A percentile compares a stretch with the other conserved stretches of the same genome.
phyloP scores from a whole-genome alignment of 2,888 invertebrate genomes.

The Pelosia muscerda region DNA sequence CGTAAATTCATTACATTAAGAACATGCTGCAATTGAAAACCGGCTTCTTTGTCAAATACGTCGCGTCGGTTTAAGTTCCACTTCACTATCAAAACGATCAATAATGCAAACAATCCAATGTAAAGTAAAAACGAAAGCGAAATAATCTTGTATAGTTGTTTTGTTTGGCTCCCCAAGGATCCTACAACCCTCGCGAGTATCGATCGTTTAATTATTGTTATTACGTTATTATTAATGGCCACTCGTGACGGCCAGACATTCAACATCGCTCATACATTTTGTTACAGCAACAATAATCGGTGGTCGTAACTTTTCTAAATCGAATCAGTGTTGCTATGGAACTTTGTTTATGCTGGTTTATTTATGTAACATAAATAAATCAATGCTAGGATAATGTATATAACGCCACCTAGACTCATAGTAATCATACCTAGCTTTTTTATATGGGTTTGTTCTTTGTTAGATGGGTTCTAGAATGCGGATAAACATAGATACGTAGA shows the following conservation, averaged over 20 bases:
- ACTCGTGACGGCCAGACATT: slow-evolving; percentile 21
- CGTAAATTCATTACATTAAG: too few relatives aligned
- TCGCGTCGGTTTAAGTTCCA: too few relatives aligned
- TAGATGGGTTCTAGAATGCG: too few relatives aligned
- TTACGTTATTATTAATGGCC: slow-evolving; percentile 32
- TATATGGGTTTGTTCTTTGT: too few relatives aligned
- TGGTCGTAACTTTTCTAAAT: background rate
- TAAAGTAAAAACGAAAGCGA: slow-evolving; percentile 19
- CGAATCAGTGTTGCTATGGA: background rate
- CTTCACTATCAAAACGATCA: background rate
- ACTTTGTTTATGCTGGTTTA: background rate
- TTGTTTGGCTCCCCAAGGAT: slow-evolving; percentile 31
- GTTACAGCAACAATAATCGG: background rate
- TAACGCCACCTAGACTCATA: too few relatives aligned
- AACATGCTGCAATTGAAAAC: background rate
- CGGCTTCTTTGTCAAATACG: background rate
- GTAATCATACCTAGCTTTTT: too few relatives aligned
- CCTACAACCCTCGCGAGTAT: slow-evolving; percentile 40
- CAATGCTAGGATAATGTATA: too few relatives aligned
- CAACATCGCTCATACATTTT: background rate
- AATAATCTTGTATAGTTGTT: slow-evolving; percentile 35
- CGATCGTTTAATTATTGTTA: slow-evolving; percentile 48
- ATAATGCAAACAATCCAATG: slow-evolving; percentile 15
- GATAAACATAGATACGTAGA: too few relatives aligned
- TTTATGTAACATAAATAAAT: background rate